Percentiles rank a stretch among this genome's conserved stretches.
Conservation (phyloP, 2,113 vertebrate species). For the Gallinago media region DNA sequence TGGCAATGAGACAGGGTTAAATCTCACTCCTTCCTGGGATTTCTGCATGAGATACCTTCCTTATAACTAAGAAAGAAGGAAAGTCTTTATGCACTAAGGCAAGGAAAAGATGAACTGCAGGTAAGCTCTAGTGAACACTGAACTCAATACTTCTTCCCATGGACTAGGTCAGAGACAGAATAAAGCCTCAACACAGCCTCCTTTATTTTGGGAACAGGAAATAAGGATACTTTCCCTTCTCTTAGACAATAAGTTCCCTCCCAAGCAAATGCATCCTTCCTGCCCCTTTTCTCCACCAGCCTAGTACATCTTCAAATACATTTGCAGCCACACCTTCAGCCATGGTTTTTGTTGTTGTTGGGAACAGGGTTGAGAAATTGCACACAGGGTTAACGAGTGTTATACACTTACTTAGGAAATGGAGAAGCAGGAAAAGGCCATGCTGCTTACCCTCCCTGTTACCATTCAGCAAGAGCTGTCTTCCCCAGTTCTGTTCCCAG, state of each 20-base stretch:
- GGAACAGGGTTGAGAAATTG: neutral
- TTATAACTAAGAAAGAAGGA: neutral
- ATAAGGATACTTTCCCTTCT: neutral
- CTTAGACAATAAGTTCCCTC: neutral
- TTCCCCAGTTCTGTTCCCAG: neutral
- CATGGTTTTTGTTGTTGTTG: neutral
- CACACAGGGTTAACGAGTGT: fast-evolving
- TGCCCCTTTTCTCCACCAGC: neutral
- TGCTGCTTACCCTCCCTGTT: neutral
- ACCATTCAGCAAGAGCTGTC: neutral
- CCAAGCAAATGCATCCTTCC: neutral
- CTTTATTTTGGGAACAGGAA: neutral
- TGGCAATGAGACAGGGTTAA: neutral
- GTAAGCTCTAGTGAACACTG: neutral
- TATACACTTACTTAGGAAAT: neutral
- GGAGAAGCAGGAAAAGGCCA: neutral
- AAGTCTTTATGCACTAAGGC: neutral
- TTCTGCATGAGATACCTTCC: neutral
- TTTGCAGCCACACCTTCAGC: neutral
- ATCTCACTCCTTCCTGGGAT: neutral
- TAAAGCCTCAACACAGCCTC: neutral
- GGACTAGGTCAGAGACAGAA: neutral
- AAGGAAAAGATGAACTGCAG: neutral
- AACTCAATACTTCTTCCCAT: neutral
- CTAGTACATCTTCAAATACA: neutral